Base-by-base conservation (phyloP, 1,140 invertebrate genomes). In the Gryon sp. region DNA sequence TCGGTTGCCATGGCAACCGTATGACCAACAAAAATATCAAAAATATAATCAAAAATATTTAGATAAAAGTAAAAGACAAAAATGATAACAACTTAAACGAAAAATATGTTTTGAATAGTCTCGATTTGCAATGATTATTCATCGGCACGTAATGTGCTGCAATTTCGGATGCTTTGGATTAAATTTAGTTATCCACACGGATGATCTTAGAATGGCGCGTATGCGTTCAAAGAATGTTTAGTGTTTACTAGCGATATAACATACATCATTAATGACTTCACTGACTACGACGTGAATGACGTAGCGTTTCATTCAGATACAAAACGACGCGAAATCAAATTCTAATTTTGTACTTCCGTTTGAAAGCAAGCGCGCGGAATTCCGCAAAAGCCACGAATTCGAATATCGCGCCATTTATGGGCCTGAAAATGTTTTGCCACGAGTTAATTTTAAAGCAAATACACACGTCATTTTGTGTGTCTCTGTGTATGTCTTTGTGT, bases 311-410 rank as follows among this genome's bases (percentile, higher is more conserved):
- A 81, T 81, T 81, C 74, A 79, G 62, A 68, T 63, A 48, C 57
- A 75, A 60, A 75, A 68, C 26, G 73, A 75, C 79, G 68, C 76
- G 68, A 68, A 77, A 66, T 75, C 66, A 68, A 59, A 57, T 74
- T n/a, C 74, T 81, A 81, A 81, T 76, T 81, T 48, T 48, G 77
- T 63, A 81, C 70, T 81, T 81, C 80, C 80, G 80, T 69, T 46
- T n/a, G n/a, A n/a, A 75, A 32, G 41, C 19, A 41, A 30, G n/a
- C 62, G 59, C 30, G 40, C 32, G 15, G 14, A 32, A 50, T 36
- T 63, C 24, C 22, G 28, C 32, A 53, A 50, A 11, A 3, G 9
- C 30, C 4, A n/a, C n/a, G n/a, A n/a, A n/a, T n/a, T n/a, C n/a
- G 22, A 45, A 59, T 55, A n/a, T 57, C 50, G 34, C 20, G 59